Evolutionary conservation across 2,797 vertebrate genomes (phyloP), one percentile per base, ranked within the genome.

Genomic region (Brachyrhaphis roseni): DNA sequence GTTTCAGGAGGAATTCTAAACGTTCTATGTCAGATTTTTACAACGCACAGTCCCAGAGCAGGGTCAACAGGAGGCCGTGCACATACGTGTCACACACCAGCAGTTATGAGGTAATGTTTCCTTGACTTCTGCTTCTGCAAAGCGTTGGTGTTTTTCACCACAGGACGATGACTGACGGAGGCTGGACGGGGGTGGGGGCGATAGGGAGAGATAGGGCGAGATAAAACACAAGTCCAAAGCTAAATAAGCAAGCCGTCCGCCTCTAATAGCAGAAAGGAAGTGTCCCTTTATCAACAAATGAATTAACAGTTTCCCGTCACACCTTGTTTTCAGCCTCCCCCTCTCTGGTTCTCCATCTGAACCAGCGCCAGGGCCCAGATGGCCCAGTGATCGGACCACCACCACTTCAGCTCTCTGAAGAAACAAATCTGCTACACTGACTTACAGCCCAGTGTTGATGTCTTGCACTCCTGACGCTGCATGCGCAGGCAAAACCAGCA

Each of bases 191-290:
- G 82, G 41, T 49, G 88, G 78, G 84, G 23, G 82, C 28, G 88
- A 81, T 62, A 46, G 89, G 87, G 89, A 85, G 87, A 79, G 77
- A 80, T 78, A 76, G 87, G 91, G 68, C n/a, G 8, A 91, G 89
- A 93, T 93, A 91, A 93, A 92, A 95, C 89, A 92, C 90, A 89
- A 92, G 82, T 84, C 87, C 82, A 90, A 96, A 96, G 95, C 94
- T 93, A 95, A 97, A 96, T 95, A 96, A 96, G 95, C 93, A 92
- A 89, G 89, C 90, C 82, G 92, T 79, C 94, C 87, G 89, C 93
- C 95, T 94, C 92, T 95, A 95, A 96, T 94, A 95, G 93, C 95
- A 92, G 93, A 96, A 92, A 96, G 97, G 96, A 97, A 98, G 95
- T 93, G 82, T 91, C 94, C 93, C 90, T 94, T 95, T 95, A 96